Conservation (phyloP, 2,888 invertebrate genomes). For the Xestia sexstrigata region DNA sequence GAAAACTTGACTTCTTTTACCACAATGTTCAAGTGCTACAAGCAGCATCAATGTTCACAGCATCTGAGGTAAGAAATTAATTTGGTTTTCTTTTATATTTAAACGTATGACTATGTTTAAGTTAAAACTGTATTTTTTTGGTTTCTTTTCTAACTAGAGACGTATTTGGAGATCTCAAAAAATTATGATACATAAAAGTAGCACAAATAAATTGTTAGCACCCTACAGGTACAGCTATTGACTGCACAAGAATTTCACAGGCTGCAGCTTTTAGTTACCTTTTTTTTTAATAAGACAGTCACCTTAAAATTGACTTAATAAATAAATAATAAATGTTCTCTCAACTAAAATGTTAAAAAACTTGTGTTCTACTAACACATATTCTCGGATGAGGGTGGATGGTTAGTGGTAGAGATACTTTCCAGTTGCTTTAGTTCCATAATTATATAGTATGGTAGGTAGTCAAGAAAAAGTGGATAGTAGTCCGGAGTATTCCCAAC, state of each 20-base stretch:
- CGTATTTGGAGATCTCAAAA: background rate
- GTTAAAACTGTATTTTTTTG: constrained; percentile 6
- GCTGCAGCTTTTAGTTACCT: background rate
- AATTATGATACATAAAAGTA: background rate
- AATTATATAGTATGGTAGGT: background rate
- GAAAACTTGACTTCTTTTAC: constrained; percentile 43
- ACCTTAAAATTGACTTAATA: background rate
- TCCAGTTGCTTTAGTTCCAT: background rate
- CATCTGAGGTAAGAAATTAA: constrained; percentile 66
- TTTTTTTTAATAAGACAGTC: background rate
- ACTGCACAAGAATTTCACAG: constrained; percentile 1
- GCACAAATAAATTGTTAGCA: background rate
- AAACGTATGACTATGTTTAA: background rate
- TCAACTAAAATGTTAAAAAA: background rate
- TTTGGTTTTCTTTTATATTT: constrained; percentile 27
- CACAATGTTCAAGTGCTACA: constrained; percentile 49
- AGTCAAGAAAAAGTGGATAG: background rate
- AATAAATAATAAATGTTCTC: background rate
- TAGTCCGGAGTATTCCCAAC: constrained; percentile 4
- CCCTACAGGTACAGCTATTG: background rate
- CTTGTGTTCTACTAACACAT: background rate
- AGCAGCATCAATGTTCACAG: constrained; percentile 49
- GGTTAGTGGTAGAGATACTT: background rate
- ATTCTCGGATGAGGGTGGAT: background rate
- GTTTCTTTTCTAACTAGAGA: background rate